Base-by-base conservation (phyloP, 2,797 vertebrate species). In the Cirrhinus mrigala region DNA sequence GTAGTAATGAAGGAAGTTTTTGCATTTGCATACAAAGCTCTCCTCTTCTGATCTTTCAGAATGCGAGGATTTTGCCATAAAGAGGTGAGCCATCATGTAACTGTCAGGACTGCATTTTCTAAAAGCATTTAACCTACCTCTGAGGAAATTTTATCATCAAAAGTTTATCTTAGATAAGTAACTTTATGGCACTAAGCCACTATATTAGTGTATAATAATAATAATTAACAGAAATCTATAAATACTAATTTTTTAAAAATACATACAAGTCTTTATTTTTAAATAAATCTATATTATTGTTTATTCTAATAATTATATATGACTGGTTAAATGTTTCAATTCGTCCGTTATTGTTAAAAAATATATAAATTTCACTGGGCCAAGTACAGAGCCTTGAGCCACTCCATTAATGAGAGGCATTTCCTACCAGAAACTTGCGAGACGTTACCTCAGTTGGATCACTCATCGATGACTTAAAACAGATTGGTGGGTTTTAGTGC, bases 401-500 rank as follows among this genome's bases (percentile, higher is more conserved):
- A 64, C 46, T 6, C 48, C 70, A 78, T 66, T 75, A 71, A 74
- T 86, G 52, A 52, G 11, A 71, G 12, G 68, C 18, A 44, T 62
- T 82, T 82, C 54, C 22, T 85, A 7, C 44, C 54, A 79, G 22
- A 14, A 78, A n/a, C 50, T 48, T 69, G 64, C 37, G 48, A 87
- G 48, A 75, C 78, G 46, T 79, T 77, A 83, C 84, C 54, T 73
- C 69, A 66, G 64, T 58, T 69, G 79, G 74, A 82, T 86, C 77
- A 58, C 73, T 83, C 87, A 79, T 69, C 70, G 33, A 66, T 89
- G 18, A 46, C 22, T 71, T 60, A 85, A 89, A 88, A 77, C 81
- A 83, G 75, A 87, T 84, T 82, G 70, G 82, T 77, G 80, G 89
- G 84, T 79, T 88, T 89, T 86, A 86, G 66, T 56, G 50, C 77